A percentile compares a stretch with the other conserved stretches of the same genome.
These are phyloP conservation scores for Nothobranchius kuhntae DNA, from an alignment of 2,113 vertebrate species.

Conservation along the genomic window DNA sequence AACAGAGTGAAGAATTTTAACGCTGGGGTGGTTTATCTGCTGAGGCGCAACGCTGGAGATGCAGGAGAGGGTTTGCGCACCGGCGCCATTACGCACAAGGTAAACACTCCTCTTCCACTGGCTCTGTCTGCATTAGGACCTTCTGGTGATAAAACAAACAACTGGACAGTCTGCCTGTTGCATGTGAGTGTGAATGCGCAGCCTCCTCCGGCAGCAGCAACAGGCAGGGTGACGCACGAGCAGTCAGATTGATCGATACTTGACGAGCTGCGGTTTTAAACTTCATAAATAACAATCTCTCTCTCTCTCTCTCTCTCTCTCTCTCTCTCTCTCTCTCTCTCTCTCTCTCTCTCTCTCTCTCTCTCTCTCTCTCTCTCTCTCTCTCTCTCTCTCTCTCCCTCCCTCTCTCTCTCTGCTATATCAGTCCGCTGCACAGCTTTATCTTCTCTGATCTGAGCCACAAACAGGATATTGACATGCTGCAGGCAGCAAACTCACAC, in stretches of 20 bases:
- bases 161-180: constrained; percentile 43
- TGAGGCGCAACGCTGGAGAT: not conserved
- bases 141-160: not conserved
- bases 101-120: not conserved
- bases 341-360: not conserved
- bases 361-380: not conserved
- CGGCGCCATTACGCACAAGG: constrained; percentile 42
- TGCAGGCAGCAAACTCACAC: not conserved
- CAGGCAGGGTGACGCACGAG: constrained; percentile 65
- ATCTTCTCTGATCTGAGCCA: constrained; percentile 10
- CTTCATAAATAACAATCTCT: constrained; percentile 36
- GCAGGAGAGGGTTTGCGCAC: not conserved
- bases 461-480: constrained; percentile 57
- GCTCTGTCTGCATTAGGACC: not conserved
- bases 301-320: not conserved
- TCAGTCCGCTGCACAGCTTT: constrained; percentile 17
- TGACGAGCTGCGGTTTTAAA: constrained; percentile 46
- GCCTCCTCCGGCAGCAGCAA: constrained; percentile 30
- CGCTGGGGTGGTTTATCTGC: constrained; percentile 1
- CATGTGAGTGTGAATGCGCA: constrained; percentile 38
- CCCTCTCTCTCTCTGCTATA: not conserved
- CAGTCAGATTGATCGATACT: constrained; percentile 59
- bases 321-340: not conserved
- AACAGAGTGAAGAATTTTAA: not conserved
- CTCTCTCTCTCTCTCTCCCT: too few species aligned